Evolutionary conservation across 2,888 invertebrate species (phyloP), one percentile per base, ranked within the genome.

Genomic region (Hyposoter didymator): DNA sequence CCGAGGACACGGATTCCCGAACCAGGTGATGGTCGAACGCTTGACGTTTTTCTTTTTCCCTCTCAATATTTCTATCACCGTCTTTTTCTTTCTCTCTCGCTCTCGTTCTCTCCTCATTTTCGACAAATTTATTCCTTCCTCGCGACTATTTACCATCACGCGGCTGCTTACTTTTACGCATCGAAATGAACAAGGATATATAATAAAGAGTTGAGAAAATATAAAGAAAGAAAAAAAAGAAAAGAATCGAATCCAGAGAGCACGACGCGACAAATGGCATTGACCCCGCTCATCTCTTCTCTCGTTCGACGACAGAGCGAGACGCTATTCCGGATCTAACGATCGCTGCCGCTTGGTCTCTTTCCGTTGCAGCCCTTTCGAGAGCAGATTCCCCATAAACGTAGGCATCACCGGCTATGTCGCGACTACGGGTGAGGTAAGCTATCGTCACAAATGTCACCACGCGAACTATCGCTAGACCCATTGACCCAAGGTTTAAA

Each of bases 371-470:
- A 97, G 97, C 93, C 98, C 98, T 73, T 98, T 97, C 94, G 98
- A 98, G 94, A 98, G 98, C 91, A 96, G 99, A 89, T 99, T 99
- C 94, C 99, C 99, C 52, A 98, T 99, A 91, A 98, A 99, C 94
- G 96, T 99, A 89, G 99, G 99, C 84, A 98, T 99, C 92, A 98
- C 98, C 39, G 98, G 99, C 82, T 97, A 98, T 94, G 99, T 98
- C 72, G 99, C 99, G 78, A 98, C 98, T 64, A 98, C 98, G 83
- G 99, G 99, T 90, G 98, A 99, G 97, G 98, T 98, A 95, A 95
- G 95, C 92, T 88, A 6, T 87, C 76, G 78, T 62, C 45, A 28
- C 10, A n/a, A 22, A 43, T 69, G 10, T 19, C 8, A 66, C n/a
- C 10, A 32, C 66, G n/a, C n/a, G 6, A n/a, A 8, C n/a, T 8